Evolutionary conservation across 1,140 invertebrate species (phyloP).

Genomic region (Tetraneura akinire): DNA sequence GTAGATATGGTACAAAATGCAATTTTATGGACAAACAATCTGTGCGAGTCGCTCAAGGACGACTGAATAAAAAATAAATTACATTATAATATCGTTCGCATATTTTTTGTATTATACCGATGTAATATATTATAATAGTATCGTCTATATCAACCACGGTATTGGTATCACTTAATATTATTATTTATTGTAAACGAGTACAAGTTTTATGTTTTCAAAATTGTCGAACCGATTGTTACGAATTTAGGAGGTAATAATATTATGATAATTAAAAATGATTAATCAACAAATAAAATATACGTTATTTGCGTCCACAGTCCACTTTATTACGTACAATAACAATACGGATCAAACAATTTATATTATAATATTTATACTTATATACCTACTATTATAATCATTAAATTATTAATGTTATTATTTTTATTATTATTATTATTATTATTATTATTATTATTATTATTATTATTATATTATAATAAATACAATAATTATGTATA

Average conservation of each 20-base stretch:
- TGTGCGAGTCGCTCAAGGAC: neutral
- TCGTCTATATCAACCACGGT: neutral
- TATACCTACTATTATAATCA: no score
- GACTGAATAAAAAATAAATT: neutral
- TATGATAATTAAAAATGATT: neutral
- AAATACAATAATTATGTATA: no score
- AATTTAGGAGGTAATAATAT: neutral
- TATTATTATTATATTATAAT: no score
- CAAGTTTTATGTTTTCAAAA: neutral
- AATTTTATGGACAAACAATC: conserved; percentile 7
- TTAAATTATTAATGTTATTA: no score
- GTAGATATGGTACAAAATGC: conserved; percentile 3
- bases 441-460: no score
- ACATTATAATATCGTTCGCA: neutral
- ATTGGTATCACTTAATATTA: no score
- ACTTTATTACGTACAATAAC: conserved; percentile 6
- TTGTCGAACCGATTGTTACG: neutral
- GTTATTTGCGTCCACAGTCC: neutral
- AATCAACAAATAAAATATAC: neutral
- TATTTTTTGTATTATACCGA: no score
- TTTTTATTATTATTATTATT: no score
- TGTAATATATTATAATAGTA: neutral
- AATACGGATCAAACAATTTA: neutral
- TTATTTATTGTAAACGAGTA: neutral
- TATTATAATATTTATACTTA: no score